Evolutionary conservation across 2,797 vertebrate species (phyloP), one percentile per base, ranked within the genome.

Genomic region (Cyprinella venusta): DNA sequence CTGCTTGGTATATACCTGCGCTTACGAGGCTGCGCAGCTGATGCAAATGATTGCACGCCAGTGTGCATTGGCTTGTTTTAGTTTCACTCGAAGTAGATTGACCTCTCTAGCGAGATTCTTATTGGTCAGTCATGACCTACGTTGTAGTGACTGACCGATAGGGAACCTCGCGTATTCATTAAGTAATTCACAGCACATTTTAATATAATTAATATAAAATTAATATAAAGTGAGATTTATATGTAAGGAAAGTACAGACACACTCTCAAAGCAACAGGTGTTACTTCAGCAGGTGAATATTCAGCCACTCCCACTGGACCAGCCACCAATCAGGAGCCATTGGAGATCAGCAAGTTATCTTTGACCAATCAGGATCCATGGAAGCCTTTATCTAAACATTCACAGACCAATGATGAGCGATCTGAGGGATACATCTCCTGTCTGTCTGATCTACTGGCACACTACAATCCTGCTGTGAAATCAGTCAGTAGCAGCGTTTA

Each of bases 351-450:
- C 75, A 76, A 87, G 74, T 76, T 67, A 30, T 54, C 78, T 48
- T 87, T 50, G 72, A 76, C 24, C 72, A 21, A 63, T 85, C 63
- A 21, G 48, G 1, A 71, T 81, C 72, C 21, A 0, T 56, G 50
- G 81, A 76, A 36, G 38, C 52, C 63, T 8, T 61, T 69, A 10
- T n/a, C 8, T 54, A 82, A 21, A 80, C 4, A 13, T 38, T 52
- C 64, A 45, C 33, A 80, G 81, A 74, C 50, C 5, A 13, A 56
- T 0, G 86, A 90, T 52, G 90, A 63, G 82, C 86, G 86, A 63
- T 77, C 85, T 64, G 89, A 85, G 50, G 91, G 84, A 80, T 86
- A 91, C 80, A n/a, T 75, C 13, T 74, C 67, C 18, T 56, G 67
- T 26, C 71, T 40, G 9, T 45, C 64, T 50, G 36, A 83, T 63